These are phyloP conservation scores for Drosophila ustulata DNA, from an alignment of 2,888 invertebrate genomes.

Conservation along the genomic window DNA sequence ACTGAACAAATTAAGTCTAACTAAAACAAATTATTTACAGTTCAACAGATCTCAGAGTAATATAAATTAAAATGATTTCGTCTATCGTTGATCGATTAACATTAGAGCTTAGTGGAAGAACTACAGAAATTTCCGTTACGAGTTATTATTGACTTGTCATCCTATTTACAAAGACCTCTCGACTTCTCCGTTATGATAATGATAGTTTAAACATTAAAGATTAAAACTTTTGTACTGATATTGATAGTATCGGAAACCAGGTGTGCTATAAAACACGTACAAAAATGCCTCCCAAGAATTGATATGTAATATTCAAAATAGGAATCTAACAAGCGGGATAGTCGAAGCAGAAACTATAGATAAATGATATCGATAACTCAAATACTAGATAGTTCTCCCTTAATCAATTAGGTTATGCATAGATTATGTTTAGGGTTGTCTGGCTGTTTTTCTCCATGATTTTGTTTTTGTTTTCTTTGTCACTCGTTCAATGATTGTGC, in stretches of 20 bases:
- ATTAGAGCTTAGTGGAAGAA: slow-evolving; percentile 67
- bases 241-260: slow-evolving; percentile 77
- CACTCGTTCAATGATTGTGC: slow-evolving; percentile 81
- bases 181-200: slow-evolving; percentile 31
- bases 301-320: slow-evolving; percentile 73
- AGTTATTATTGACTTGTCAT: slow-evolving; percentile 56
- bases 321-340: slow-evolving; percentile 8
- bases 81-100: slow-evolving; percentile 38
- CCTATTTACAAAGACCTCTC: slow-evolving; percentile 46
- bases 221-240: slow-evolving; percentile 69
- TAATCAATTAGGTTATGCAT: slow-evolving; percentile 22
- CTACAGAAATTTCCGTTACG: slow-evolving; percentile 54
- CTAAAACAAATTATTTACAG: slow-evolving; percentile 59
- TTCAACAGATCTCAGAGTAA: slow-evolving; percentile 37
- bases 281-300: slow-evolving; percentile 54
- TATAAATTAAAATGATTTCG: slow-evolving; percentile 6
- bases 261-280: slow-evolving; percentile 71
- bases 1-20: slow-evolving; percentile 23
- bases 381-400: slow-evolving; percentile 6
- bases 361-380: slow-evolving; percentile 2
- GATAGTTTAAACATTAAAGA: slow-evolving; percentile 29
- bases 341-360: slow-evolving; percentile 11
- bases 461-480: slow-evolving; percentile 37
- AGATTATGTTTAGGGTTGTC: slow-evolving; percentile 39
- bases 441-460: slow-evolving; percentile 17